phyloP scores from a whole-genome alignment of 2,888 invertebrate genomes.

The Melieria picta region DNA sequence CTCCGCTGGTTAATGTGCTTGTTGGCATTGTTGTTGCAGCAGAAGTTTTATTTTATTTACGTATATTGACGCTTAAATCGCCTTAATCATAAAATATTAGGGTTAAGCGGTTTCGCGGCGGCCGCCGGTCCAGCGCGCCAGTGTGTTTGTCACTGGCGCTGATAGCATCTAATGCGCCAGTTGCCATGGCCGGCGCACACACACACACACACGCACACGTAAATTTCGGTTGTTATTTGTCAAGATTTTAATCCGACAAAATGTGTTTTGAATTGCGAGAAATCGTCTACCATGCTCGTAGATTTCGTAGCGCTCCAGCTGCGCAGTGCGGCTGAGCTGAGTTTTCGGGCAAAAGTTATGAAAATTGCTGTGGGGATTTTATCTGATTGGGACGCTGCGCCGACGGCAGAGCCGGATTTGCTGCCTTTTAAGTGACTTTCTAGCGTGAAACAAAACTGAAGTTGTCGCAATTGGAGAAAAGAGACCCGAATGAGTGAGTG shows the following conservation, averaged over 20 bases:
- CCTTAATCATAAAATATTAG: conserved; percentile 33
- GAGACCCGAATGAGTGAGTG: too few relatives aligned
- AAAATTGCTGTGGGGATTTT: too few relatives aligned
- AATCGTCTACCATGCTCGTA: neutral
- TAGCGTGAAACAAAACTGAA: too few relatives aligned
- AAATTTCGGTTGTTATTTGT: conserved; percentile 34
- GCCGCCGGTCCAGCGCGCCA: neutral
- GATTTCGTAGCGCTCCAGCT: too few relatives aligned
- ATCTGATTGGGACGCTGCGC: too few relatives aligned
- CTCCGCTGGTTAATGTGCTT: neutral
- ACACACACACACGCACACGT: neutral
- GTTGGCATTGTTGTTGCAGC: neutral
- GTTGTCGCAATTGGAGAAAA: too few relatives aligned
- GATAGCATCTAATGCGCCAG: neutral
- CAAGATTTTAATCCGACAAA: conserved; percentile 36
- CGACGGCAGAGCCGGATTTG: too few relatives aligned
- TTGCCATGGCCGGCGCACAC: neutral
- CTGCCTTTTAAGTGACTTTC: too few relatives aligned
- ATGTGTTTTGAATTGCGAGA: conserved; percentile 30
- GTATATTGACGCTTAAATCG: conserved; percentile 19
- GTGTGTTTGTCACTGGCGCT: neutral
- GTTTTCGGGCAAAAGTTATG: too few relatives aligned
- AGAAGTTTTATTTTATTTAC: neutral
- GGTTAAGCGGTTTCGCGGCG: conserved; percentile 28
- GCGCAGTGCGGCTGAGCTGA: too few relatives aligned